Base-by-base conservation (phyloP, 92 coral and sea anemone species). In the Micromussa lordhowensis region DNA sequence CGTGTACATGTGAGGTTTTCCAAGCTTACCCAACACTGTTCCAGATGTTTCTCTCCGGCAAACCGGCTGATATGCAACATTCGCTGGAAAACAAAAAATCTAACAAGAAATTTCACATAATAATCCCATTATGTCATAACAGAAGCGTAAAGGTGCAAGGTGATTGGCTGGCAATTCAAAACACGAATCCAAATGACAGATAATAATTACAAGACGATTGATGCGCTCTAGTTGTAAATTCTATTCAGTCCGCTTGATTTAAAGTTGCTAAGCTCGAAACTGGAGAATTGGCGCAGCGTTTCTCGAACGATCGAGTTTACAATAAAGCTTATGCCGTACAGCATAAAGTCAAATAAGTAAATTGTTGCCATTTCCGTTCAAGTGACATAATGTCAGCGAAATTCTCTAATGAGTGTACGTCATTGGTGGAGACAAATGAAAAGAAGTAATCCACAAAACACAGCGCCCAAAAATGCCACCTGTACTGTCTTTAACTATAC, bases 41-140 rank as follows among this genome's bases (percentile, higher is more conserved):
- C 61, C 87, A 84, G 80, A 80, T 84, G 87, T 36, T 73, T 21
- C 13, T 21, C 18, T 15, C n/a, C n/a, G n/a, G n/a, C 58, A 69
- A 73, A 36, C 81, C 72, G 87, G 80, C 68, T 26, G 16, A n/a
- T 29, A 26, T 36, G 76, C 85, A 70, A 44, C 85, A 28, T 82
- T 40, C 69, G 26, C 49, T 44, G 53, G 69, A 44, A 82, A 69
- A 29, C 71, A 8, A 8, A 49, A 82, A 73, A 16, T 34, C 49
- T 1, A 72, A 73, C 77, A 35, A 71, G 79, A 53, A 72, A 71
- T 71, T 30, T 63, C 76, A 16, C 40, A 21, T 26, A 26, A 70
- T 31, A 34, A 71, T 83, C 53, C 11, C 26, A 32, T 26, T 19
- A 21, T 32, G 2, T 70, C 26, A 82, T 66, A 61, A 82, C 26